phyloP scores from a whole-genome alignment of 2,113 vertebrate genomes.

The Apeltes quadracus region DNA sequence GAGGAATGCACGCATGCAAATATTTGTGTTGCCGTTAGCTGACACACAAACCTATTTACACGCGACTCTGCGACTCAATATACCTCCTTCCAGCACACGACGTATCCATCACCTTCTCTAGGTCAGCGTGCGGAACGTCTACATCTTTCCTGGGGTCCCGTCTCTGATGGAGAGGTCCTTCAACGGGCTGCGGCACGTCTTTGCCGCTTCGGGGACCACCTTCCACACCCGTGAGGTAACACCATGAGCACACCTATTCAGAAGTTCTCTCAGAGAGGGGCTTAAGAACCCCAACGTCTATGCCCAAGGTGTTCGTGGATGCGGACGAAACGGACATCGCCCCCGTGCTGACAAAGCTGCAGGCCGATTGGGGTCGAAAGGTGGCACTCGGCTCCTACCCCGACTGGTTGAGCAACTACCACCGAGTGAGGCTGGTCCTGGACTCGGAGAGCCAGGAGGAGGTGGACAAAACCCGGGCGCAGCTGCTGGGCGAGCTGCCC shows the following conservation, averaged over 20 bases:
- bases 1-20: not conserved
- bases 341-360: slow-evolving; percentile 75
- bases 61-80: not conserved
- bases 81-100: not conserved
- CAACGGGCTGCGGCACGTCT: slow-evolving; percentile 85
- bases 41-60: not conserved
- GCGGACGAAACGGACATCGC: slow-evolving; percentile 84
- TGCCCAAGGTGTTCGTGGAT: slow-evolving; percentile 81
- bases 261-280: not conserved
- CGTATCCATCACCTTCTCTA: slow-evolving; percentile 23
- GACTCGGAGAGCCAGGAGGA: slow-evolving; percentile 84
- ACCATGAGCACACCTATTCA: not conserved
- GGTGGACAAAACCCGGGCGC: slow-evolving; percentile 81
- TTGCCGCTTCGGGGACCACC: slow-evolving; percentile 78
- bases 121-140: slow-evolving; percentile 92
- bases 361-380: slow-evolving; percentile 76
- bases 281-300: not conserved
- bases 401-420: slow-evolving; percentile 93
- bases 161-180: slow-evolving; percentile 86
- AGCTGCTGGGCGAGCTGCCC: slow-evolving; percentile 84
- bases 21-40: not conserved
- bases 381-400: slow-evolving; percentile 93
- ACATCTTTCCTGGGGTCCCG: slow-evolving; percentile 92
- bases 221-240: slow-evolving; percentile 84
- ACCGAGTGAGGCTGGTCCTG: slow-evolving; percentile 89